Evolutionary conservation across 1,140 invertebrate species (phyloP), one percentile per base, ranked within the genome.

Genomic region (Gerris buenoi): DNA sequence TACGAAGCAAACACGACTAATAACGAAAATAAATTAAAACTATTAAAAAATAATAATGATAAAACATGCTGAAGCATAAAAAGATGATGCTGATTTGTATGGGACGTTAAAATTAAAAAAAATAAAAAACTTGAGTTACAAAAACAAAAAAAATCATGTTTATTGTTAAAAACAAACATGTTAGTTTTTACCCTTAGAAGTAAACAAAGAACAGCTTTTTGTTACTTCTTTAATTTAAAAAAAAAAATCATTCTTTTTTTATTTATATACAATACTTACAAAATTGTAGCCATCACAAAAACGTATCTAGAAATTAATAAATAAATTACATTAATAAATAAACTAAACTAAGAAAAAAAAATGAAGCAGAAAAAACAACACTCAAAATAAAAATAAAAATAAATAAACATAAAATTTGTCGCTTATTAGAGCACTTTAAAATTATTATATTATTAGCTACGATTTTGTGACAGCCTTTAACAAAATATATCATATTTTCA

Each of bases 81-180:
- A n/a, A n/a, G n/a, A n/a, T n/a, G n/a, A n/a, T n/a, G n/a, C n/a
- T n/a, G n/a, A n/a, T n/a, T n/a, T n/a, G n/a, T n/a, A n/a, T n/a
- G n/a, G n/a, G n/a, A n/a, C n/a, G n/a, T n/a, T n/a, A 59, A 60
- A 60, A 66, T 27, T 60, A 66, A 66, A 66, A 25, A 66, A 66
- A 66, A 28, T 28, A 60, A 66, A 60, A 22, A 60, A 61, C n/a
- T 13, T 22, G 22, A 28, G 62, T 26, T 26, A 63, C 10, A 27
- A 26, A 63, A 15, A 63, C 14, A 63, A 26, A 63, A 13, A 63
- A 67, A 25, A 27, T 25, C 57, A 18, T 60, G 57, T 67, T 67
- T 67, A 67, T 67, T 67, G 28, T 67, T 46, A n/a, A 63, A 67
- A 67, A 67, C 66, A 67, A 67, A 67, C 66, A 67, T 27, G 66